Evolutionary conservation across 2,888 invertebrate species (phyloP), one percentile per base, ranked within the genome.

Genomic region (Diarsia dahlii): DNA sequence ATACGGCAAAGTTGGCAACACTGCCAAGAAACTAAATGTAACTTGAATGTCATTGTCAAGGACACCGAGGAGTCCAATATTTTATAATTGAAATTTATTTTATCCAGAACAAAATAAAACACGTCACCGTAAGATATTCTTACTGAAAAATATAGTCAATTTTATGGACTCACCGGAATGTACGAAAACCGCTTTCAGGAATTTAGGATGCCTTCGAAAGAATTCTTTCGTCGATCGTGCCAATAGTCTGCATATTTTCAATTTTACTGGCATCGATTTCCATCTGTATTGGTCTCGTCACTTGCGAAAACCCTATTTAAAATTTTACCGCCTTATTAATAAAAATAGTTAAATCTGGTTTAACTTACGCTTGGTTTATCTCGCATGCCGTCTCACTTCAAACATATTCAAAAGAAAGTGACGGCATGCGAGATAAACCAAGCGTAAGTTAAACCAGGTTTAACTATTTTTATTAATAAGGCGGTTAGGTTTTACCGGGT

Each of bases 11-110:
- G 71, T 85, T 87, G 87, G 87, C 82, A 73, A 68, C 34, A 67
- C 60, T 78, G 84, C 86, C 86, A 89, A 89, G 72, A 82, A 88
- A 80, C 64, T 45, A 84, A 84, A 74, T 84, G 70, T 79, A 77
- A 73, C 78, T 76, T 81, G 64, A 87, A 85, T 86, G 84, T 87
- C 87, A 87, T 77, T 87, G 85, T 83, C 88, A 89, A 88, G 84
- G 84, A 65, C 64, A 60, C 10, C 8, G 48, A 67, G 46, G 54
- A 78, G 64, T 60, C 28, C 1, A 8, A 63, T 70, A 66, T 58
- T 65, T 82, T 54, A 20, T 13, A 46, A 23, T 63, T 66, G 18
- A 4, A 66, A 45, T 63, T 74, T 68, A 15, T 74, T 66, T 66
- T 23, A 60, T 18, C 34, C 46, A 63, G 28, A 54, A 46, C 3